These are phyloP conservation scores for Myzus persicae DNA, from an alignment of 1,140 invertebrate species.

Conservation along the genomic window DNA sequence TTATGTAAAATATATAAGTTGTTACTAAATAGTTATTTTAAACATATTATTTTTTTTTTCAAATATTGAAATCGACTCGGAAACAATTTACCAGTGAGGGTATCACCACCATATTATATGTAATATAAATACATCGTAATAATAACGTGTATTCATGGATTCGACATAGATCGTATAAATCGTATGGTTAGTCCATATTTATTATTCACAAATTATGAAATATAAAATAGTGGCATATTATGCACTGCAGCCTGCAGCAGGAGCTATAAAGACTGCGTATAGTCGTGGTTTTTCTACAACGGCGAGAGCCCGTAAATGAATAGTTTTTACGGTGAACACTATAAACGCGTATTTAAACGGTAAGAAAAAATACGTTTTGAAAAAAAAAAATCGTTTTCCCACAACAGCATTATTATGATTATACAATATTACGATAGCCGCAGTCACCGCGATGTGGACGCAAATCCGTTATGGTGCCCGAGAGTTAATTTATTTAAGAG, in stretches of 20 bases:
- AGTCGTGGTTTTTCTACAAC: background rate
- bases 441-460: too few relatives aligned
- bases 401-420: background rate
- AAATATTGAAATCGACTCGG: background rate
- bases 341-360: background rate
- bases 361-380: background rate
- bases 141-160: too few relatives aligned
- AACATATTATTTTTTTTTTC: background rate
- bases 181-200: background rate
- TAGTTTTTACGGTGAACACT: background rate
- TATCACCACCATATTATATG: too few relatives aligned
- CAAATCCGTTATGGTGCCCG: constrained; percentile 25
- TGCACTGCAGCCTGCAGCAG: background rate
- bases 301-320: background rate
- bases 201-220: background rate
- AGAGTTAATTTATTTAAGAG: constrained; percentile 35
- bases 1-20: too few relatives aligned
- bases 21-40: too few relatives aligned
- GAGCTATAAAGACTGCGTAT: background rate
- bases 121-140: too few relatives aligned
- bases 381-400: constrained; percentile 32
- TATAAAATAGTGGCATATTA: background rate
- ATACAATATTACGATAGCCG: background rate
- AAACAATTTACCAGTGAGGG: background rate
- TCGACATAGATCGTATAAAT: background rate